These are phyloP conservation scores for Eupsilia transversa DNA, from an alignment of 2,888 invertebrate species.

Conservation along the genomic window DNA sequence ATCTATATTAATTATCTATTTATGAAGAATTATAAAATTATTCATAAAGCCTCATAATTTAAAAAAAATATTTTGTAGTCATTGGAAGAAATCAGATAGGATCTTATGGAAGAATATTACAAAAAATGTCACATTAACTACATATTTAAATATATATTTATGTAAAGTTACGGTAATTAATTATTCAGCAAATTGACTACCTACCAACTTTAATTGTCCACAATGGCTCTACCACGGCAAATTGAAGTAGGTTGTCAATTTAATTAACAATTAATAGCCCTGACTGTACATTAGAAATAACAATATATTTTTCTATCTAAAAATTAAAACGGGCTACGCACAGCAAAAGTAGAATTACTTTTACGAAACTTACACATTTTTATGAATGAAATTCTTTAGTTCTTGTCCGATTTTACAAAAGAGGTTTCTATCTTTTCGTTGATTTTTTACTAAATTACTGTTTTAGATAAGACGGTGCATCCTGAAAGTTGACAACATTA, in stretches of 20 bases:
- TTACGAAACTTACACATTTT: slow-evolving; percentile 10
- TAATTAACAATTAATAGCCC: neutral
- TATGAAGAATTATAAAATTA: neutral
- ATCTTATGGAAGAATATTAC: neutral
- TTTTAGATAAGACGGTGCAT: neutral
- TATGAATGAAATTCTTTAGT: neutral
- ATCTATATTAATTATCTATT: neutral
- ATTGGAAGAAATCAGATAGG: neutral
- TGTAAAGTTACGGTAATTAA: neutral
- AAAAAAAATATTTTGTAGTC: too few species aligned
- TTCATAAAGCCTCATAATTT: neutral
- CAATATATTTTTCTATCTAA: slow-evolving; percentile 47
- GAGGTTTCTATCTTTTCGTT: neutral
- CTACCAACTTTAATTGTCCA: neutral
- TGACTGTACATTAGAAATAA: neutral
- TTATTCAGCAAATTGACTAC: too few species aligned
- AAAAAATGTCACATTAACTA: neutral
- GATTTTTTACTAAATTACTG: neutral
- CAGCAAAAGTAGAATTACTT: neutral
- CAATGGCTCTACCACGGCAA: too few species aligned
- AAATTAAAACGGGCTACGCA: neutral
- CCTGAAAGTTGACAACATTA: neutral
- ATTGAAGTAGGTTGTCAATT: neutral
- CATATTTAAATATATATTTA: neutral
- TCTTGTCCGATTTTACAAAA: neutral